Evolutionary conservation across 2,888 invertebrate species (phyloP).

Genomic region (Drosophila macrospina): DNA sequence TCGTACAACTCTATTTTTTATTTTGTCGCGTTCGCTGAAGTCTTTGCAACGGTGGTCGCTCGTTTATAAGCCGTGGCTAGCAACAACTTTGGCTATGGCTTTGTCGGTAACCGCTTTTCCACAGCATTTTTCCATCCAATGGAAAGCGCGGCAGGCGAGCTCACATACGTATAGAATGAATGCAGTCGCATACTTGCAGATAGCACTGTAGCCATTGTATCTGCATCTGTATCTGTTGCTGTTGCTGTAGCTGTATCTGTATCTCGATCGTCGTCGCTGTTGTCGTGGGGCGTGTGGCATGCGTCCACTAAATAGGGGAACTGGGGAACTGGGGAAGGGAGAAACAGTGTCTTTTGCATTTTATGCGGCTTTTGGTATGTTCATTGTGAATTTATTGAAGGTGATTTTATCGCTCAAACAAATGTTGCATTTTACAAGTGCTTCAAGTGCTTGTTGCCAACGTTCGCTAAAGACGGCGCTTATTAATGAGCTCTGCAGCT

Average conservation of each 20-base stretch:
- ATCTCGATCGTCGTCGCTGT: slow-evolving; percentile 61
- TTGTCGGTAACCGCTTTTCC: slow-evolving; percentile 44
- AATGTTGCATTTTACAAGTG: slow-evolving; percentile 83
- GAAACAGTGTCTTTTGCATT: slow-evolving; percentile 54
- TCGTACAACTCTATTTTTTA: slow-evolving; percentile 81
- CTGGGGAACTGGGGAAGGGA: neutral
- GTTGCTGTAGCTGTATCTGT: slow-evolving; percentile 49
- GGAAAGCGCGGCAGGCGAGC: slow-evolving; percentile 58
- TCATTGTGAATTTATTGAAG: slow-evolving; percentile 84
- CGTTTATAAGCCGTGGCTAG: slow-evolving; percentile 58
- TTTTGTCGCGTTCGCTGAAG: slow-evolving; percentile 80
- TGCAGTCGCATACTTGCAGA: slow-evolving; percentile 71
- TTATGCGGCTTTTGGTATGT: slow-evolving; percentile 80
- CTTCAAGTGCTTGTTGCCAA: slow-evolving; percentile 75
- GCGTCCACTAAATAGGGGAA: slow-evolving; percentile 25
- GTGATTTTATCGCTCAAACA: slow-evolving; percentile 84
- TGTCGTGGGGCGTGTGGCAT: slow-evolving; percentile 52
- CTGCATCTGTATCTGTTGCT: slow-evolving; percentile 28
- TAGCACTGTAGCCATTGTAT: slow-evolving; percentile 48
- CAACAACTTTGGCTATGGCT: slow-evolving; percentile 39
- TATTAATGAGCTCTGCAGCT: slow-evolving; percentile 70
- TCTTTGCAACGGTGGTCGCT: slow-evolving; percentile 74
- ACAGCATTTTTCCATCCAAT: slow-evolving; percentile 29
- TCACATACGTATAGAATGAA: slow-evolving; percentile 55
- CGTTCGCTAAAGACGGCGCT: slow-evolving; percentile 78